These are phyloP conservation scores for Athripsodes cinereus DNA, from an alignment of 2,888 invertebrate genomes.

Conservation along the genomic window DNA sequence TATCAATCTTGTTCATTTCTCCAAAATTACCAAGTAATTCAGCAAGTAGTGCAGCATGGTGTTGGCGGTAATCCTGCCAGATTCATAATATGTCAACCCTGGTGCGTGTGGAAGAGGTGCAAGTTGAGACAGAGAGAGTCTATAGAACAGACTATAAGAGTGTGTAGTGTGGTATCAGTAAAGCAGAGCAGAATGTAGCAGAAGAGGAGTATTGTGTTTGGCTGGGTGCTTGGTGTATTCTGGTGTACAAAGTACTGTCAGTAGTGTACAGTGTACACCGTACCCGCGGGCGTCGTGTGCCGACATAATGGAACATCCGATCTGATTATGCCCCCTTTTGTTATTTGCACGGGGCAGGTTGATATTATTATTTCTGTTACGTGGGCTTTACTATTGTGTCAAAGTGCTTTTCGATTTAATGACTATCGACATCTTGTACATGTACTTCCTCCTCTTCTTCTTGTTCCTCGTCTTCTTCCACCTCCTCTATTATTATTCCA, in stretches of 20 bases:
- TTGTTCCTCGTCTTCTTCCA: background rate
- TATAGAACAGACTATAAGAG: too few species aligned
- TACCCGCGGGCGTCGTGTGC: constrained; percentile 25
- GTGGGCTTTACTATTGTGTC: constrained; percentile 18
- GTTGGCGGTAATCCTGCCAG: too few species aligned
- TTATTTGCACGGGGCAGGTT: constrained; percentile 25
- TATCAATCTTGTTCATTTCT: too few species aligned
- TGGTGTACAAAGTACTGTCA: too few species aligned
- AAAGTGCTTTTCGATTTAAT: constrained; percentile 18
- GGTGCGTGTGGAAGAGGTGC: background rate
- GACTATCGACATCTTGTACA: constrained; percentile 8
- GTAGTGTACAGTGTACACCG: constrained; percentile 8
- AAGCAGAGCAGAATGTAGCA: too few species aligned
- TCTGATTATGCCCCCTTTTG: constrained; percentile 28
- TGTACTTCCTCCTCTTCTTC: background rate
- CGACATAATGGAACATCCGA: constrained; percentile 28
- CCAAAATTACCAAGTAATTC: too few species aligned
- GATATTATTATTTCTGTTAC: constrained; percentile 10
- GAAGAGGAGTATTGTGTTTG: too few species aligned
- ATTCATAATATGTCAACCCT: background rate
- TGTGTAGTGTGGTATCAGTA: too few species aligned
- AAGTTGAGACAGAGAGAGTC: too few species aligned
- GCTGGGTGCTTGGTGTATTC: too few species aligned
- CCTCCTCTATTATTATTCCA: background rate
- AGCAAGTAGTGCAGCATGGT: too few species aligned